A percentile compares a stretch with the other conserved stretches of the same genome.
Conservation (phyloP, 2,113 vertebrate species). For the Climacteris rufus region DNA sequence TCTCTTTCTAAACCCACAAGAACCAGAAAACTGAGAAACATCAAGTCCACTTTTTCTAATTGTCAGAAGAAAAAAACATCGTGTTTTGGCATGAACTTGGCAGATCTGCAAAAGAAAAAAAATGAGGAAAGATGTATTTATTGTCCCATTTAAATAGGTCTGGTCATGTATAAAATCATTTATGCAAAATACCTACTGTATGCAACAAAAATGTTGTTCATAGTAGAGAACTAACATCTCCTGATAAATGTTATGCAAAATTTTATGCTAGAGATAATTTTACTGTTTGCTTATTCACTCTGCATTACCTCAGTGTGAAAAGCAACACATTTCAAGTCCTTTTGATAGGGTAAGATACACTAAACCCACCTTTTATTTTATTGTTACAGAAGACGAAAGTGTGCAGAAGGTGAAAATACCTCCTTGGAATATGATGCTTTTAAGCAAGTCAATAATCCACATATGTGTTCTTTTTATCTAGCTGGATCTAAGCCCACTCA, state of each 20-base stretch:
- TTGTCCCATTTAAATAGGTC: not conserved
- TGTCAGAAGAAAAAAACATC: not conserved
- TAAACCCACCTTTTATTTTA: not conserved
- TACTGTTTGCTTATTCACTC: not conserved
- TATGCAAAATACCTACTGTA: not conserved
- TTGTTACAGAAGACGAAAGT: not conserved
- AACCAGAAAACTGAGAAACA: not conserved
- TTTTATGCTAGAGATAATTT: not conserved
- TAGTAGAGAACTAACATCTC: not conserved
- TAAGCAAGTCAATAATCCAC: not conserved
- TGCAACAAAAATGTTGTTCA: not conserved
- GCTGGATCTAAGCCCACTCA: not conserved
- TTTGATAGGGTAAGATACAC: not conserved
- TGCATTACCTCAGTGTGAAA: not conserved
- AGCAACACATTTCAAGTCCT: not conserved
- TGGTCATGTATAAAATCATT: not conserved
- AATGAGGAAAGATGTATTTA: not conserved
- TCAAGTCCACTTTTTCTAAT: not conserved
- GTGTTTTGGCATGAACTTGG: not conserved
- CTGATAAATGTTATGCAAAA: not conserved
- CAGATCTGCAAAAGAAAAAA: not conserved
- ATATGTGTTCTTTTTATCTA: not conserved
- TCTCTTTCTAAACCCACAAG: not conserved
- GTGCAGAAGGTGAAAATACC: not conserved
- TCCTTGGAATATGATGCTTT: not conserved